phyloP scores from a whole-genome alignment of 2,888 invertebrate species.

The Scaeva pyrastri region DNA sequence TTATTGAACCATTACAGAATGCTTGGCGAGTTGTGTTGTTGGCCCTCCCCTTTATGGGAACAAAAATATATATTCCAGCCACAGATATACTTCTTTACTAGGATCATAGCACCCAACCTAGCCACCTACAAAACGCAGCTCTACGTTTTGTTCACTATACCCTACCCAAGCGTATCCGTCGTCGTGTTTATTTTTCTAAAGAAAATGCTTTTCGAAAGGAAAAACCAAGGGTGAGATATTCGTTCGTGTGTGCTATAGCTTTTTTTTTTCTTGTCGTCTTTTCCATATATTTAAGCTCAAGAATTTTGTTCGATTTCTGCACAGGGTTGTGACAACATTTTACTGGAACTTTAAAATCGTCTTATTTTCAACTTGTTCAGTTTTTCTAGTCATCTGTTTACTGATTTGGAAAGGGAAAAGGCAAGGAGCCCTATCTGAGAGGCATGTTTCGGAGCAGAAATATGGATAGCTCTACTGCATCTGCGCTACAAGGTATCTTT shows the following conservation, averaged over 20 bases:
- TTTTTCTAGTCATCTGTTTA: too few species aligned
- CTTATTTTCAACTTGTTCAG: too few species aligned
- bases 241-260: conserved; percentile 59
- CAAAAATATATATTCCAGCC: not conserved
- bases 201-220: conserved; percentile 47
- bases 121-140: conserved; percentile 38
- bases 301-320: not conserved
- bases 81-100: conserved; percentile 1
- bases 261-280: conserved; percentile 33
- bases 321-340: conserved; percentile 24
- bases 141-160: conserved; percentile 30
- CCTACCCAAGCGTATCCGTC: conserved; percentile 19
- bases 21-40: conserved; percentile 14
- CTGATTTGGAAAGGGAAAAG: too few species aligned
- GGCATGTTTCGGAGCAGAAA: too few species aligned
- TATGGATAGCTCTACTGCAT: too few species aligned
- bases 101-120: not conserved
- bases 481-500: too few species aligned
- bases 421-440: too few species aligned
- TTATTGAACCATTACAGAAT: conserved; percentile 77
- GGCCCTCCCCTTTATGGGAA: conserved; percentile 8
- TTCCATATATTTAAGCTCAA: not conserved
- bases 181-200: conserved; percentile 55
- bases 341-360: too few species aligned
- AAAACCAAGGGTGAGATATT: conserved; percentile 14